Base-by-base conservation (phyloP, 2,797 vertebrate species). In the Pteropus rufus region DNA sequence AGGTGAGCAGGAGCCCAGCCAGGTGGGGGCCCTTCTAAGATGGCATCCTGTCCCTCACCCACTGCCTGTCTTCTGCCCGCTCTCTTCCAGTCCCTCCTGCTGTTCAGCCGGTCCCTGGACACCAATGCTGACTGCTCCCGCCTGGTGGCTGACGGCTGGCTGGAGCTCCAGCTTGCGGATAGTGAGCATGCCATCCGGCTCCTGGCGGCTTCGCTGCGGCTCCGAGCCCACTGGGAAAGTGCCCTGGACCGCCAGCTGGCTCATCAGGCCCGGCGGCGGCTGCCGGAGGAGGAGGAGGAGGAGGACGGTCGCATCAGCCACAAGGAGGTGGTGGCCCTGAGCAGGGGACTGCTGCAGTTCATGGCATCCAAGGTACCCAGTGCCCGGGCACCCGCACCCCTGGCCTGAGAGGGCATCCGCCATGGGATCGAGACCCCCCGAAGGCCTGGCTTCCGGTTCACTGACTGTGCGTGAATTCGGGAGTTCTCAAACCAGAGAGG, bases 81-180 rank as follows among this genome's bases (percentile, higher is more conserved):
- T 49, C 62, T 21, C 23, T 69, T 7, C 12, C 89, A 99, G 99
- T 98, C 98, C 31, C 98, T 99, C 82, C 97, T 99, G 94, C 98
- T 99, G 82, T 98, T 99, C 5, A 98, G 99, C 2, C 99, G 98
- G 39, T 98, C 98, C 0, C 85, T 99, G 96, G 99, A 99, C 98
- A 99, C 99, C 72, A 99, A 98, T 0, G 99, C 98, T 0, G 99
- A 99, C 98, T 99, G 99, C 12, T 98, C 98, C 0, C 99, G 99
- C 7, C 96, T 99, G 93, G 99, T 99, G 94, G 98, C 99, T 0
- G 99, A 99, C 0, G 97, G 99, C 4, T 99, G 99, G 99, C 97
- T 99, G 98, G 99, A 99, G 96, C 79, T 99, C 82, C 98, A 97
- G 81, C 24, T 99, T 9, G 94, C 79, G 0, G 97, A 98, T 0